These are phyloP conservation scores for Theristicus caerulescens DNA, from an alignment of 2,113 vertebrate genomes.

Conservation along the genomic window DNA sequence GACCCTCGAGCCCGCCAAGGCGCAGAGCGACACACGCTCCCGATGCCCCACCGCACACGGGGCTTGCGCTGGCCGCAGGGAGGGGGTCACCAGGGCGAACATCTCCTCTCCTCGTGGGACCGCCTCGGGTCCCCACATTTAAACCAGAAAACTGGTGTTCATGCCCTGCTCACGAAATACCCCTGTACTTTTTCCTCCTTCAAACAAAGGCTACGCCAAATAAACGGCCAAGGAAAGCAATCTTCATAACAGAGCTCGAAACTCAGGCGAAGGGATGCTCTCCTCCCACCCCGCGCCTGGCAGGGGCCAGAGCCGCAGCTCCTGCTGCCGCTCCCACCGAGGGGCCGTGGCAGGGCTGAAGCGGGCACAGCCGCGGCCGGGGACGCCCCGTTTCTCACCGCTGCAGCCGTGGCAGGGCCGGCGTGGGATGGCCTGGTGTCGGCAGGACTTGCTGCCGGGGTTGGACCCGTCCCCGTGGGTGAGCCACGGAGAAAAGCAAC, in stretches of 20 bases:
- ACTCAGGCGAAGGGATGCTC: neutral
- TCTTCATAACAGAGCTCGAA: neutral
- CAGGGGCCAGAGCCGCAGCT: neutral
- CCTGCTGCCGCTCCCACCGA: neutral
- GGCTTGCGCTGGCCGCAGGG: rapidly evolving
- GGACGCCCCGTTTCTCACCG: neutral
- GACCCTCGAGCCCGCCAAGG: neutral
- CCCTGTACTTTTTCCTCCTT: neutral
- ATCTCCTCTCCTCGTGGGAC: neutral
- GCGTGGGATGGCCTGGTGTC: neutral
- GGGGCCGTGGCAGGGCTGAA: neutral
- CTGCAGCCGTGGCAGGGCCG: neutral
- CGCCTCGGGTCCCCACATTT: neutral
- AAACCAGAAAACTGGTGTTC: neutral
- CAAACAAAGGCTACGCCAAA: neutral
- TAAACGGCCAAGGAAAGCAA: neutral
- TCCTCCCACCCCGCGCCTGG: neutral
- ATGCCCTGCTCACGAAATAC: neutral
- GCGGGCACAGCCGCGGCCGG: neutral
- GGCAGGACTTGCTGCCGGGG: neutral
- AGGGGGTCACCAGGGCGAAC: neutral
- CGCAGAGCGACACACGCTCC: rapidly evolving
- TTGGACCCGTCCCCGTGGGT: neutral
- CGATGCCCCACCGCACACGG: rapidly evolving
- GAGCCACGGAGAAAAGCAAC: neutral